phyloP scores from a whole-genome alignment of 2,888 invertebrate genomes.

The Amaurobius ferox region DNA sequence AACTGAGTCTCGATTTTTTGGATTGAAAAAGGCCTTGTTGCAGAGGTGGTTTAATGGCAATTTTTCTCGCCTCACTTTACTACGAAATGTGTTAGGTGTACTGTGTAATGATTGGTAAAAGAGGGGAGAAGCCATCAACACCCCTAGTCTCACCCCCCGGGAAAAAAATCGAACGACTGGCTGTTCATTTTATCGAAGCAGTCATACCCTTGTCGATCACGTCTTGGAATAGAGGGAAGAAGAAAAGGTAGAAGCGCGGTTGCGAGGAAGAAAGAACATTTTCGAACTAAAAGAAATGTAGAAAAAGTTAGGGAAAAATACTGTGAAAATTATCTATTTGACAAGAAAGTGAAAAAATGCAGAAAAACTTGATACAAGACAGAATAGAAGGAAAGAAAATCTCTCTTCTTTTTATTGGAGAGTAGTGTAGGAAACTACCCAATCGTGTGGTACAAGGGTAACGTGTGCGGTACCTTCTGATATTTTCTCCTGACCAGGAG shows the following conservation, averaged over 20 bases:
- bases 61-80: conserved; percentile 32
- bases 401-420: conserved; percentile 17
- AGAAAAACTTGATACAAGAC: conserved; percentile 11
- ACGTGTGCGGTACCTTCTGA: background rate
- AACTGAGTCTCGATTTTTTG: background rate
- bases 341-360: background rate
- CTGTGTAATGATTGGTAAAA: conserved; percentile 58
- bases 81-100: conserved; percentile 45
- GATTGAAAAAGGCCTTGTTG: conserved; percentile 21
- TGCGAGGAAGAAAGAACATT: conserved; percentile 19
- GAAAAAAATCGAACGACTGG: conserved; percentile 28
- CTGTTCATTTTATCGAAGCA: conserved; percentile 57
- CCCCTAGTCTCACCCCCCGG: conserved; percentile 30
- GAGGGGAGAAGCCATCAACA: conserved; percentile 64
- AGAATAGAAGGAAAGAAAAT: background rate
- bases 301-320: conserved; percentile 4
- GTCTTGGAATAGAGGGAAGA: conserved; percentile 17
- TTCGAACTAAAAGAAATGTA: conserved; percentile 1
- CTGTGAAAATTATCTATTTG: conserved; percentile 28
- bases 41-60: conserved; percentile 42
- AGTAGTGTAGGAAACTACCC: conserved; percentile 8
- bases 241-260: background rate
- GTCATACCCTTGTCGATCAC: conserved; percentile 55
- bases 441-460: conserved; percentile 17
- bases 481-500: background rate